Evolutionary conservation across 2,888 invertebrate genomes (phyloP), one percentile per base, ranked within the genome.

Genomic region (Coecobrya sp.): DNA sequence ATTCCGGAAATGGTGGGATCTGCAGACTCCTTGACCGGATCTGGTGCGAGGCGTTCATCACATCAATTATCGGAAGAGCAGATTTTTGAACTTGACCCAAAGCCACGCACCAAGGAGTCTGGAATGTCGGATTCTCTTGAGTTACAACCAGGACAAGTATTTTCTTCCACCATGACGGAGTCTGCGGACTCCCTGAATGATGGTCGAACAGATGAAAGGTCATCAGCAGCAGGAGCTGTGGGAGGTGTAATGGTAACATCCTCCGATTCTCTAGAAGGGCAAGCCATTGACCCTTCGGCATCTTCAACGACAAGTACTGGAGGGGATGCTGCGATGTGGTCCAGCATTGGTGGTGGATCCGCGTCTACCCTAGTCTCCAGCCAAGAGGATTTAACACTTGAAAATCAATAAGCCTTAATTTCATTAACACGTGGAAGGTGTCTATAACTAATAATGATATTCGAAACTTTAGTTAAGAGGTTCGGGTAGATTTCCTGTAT

Each of bases 311-410:
- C 94, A 4, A 94, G 94, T 73, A 94, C 94, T 1, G 92, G 92
- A 7, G 94, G 97, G 0, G 98, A 98, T 95, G 98, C 98, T 0
- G 97, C 98, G 59, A 98, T 98, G 97, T 98, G 98, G 0, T 98
- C 98, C 86, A 98, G 98, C 95, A 97, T 98, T 86, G 98, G 98
- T 25, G 98, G 98, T 25, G 98, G 98, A 93, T 98, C 98, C 94
- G 98, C 98, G 89, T 98, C 98, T 95, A 98, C 98, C 16, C 97
- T 98, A 96, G 97, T 98, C 86, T 98, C 98, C 30, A 97, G 97
- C 22, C 95, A 95, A 86, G 95, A 95, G 91, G 95, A 95, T 86
- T 90, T 95, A 30, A 95, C 95, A 19, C 93, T 95, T 59, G 95
- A 95, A 87, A 93, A 91, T 84, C 92, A 91, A 89, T 90, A 88